A percentile compares a stretch with the other conserved stretches of the same genome.
phyloP scores from a whole-genome alignment of 2,888 invertebrate genomes.

The Congeria kusceri region DNA sequence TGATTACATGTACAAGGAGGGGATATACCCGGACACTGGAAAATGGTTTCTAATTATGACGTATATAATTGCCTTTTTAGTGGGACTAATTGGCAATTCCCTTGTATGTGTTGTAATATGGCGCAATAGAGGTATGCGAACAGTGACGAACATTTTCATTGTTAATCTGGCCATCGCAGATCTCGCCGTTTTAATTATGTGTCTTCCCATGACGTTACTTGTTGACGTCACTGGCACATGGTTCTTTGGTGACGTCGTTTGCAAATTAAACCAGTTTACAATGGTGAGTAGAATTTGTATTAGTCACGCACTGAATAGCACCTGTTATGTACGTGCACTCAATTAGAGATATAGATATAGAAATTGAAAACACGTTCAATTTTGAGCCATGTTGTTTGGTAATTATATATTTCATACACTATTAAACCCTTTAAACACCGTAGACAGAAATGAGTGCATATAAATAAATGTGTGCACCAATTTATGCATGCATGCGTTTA shows the following conservation, averaged over 20 bases:
- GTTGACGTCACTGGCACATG: background rate
- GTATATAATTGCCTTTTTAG: constrained; percentile 6
- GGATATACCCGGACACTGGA: background rate
- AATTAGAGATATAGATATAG: too few relatives aligned
- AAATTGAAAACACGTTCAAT: too few relatives aligned
- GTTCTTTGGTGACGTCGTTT: background rate
- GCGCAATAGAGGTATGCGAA: constrained; percentile 21
- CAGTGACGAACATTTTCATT: constrained; percentile 33
- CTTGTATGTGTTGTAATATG: constrained; percentile 28
- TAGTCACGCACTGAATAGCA: too few relatives aligned
- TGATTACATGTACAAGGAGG: background rate
- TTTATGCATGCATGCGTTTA: too few relatives aligned
- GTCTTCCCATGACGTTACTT: background rate
- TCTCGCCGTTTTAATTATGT: background rate
- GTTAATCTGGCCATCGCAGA: constrained; percentile 4
- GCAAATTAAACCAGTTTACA: constrained; percentile 2
- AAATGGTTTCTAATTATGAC: constrained; percentile 9
- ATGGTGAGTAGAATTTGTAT: background rate
- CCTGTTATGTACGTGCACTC: too few relatives aligned
- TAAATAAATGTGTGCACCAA: too few relatives aligned
- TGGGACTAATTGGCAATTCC: constrained; percentile 21
- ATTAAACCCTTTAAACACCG: too few relatives aligned
- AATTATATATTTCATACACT: too few relatives aligned
- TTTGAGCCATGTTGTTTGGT: too few relatives aligned
- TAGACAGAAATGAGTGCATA: too few relatives aligned